These are phyloP conservation scores for Macrochelys suwanniensis DNA, from an alignment of 2,797 vertebrate genomes.

Conservation along the genomic window DNA sequence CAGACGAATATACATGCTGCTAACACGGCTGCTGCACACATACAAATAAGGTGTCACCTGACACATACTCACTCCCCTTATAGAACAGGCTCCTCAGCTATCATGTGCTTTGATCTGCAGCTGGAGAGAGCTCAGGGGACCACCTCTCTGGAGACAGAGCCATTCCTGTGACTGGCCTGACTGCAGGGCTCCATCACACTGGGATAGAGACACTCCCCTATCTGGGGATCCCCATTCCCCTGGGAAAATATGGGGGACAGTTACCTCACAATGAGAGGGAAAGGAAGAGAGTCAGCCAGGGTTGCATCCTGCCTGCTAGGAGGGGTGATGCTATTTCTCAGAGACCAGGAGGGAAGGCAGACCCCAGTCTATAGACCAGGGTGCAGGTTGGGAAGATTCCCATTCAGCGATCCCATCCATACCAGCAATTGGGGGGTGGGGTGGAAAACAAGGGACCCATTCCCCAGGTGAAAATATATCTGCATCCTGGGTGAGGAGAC, in stretches of 20 bases:
- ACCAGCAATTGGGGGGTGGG: not conserved
- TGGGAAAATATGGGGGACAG: too few species aligned
- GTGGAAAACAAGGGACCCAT: not conserved
- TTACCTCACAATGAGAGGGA: not conserved
- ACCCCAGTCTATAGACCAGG: too few species aligned
- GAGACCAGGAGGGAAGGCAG: not conserved
- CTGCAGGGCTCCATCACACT: accelerated
- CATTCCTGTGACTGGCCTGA: not conserved
- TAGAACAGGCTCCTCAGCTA: not conserved
- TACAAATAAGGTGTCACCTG: not conserved
- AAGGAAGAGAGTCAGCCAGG: not conserved
- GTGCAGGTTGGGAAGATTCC: not conserved
- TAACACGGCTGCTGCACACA: not conserved
- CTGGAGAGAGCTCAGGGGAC: not conserved
- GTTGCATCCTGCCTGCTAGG: not conserved
- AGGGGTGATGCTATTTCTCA: not conserved
- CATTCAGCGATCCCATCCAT: not conserved
- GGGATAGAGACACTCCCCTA: not conserved
- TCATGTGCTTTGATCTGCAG: not conserved
- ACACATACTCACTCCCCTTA: too few species aligned
- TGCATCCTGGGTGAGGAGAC: not conserved
- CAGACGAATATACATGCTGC: too few species aligned
- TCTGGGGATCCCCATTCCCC: accelerated
- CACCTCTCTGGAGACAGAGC: not conserved
- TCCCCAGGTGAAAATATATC: not conserved